Percentiles rank a stretch among this genome's conserved stretches.
These are phyloP conservation scores for Andrena praecox DNA, from an alignment of 2,888 invertebrate genomes.

Conservation along the genomic window DNA sequence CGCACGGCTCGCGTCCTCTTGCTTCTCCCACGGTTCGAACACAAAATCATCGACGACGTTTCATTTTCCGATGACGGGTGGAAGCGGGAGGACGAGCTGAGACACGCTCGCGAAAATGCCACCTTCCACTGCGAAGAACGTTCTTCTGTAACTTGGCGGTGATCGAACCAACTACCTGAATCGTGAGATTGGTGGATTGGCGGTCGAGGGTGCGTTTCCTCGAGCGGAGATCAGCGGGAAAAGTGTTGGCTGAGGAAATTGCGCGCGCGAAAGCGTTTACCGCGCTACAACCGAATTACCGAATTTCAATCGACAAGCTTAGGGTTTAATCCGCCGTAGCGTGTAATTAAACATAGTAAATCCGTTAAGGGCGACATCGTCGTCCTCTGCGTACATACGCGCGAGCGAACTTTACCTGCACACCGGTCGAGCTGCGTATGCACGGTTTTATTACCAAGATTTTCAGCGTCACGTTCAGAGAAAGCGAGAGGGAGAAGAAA, in stretches of 20 bases:
- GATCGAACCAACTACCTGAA: too few relatives aligned
- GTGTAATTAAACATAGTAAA: slow-evolving; percentile 48
- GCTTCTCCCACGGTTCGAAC: slow-evolving; percentile 20
- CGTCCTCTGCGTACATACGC: slow-evolving; percentile 34
- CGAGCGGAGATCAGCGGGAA: neutral
- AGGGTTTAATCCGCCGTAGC: slow-evolving; percentile 52
- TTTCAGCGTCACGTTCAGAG: slow-evolving; percentile 18
- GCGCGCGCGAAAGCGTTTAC: neutral
- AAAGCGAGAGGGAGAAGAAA: neutral
- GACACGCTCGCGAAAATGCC: neutral
- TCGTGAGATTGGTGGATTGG: too few relatives aligned
- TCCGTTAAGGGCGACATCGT: slow-evolving; percentile 38
- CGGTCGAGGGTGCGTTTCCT: neutral
- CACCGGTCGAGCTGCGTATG: slow-evolving; percentile 33
- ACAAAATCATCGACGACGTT: neutral
- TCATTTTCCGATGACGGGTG: neutral
- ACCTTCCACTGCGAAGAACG: neutral
- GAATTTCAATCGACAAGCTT: slow-evolving; percentile 48
- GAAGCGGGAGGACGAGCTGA: neutral
- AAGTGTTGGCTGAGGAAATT: neutral
- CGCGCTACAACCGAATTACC: slow-evolving; percentile 58
- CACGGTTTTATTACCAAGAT: slow-evolving; percentile 41
- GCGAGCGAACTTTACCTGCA: slow-evolving; percentile 8
- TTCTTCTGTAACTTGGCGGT: neutral
- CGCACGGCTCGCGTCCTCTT: slow-evolving; percentile 12